A percentile compares a stretch with the other conserved stretches of the same genome.
phyloP scores from a whole-genome alignment of 2,888 invertebrate genomes.

The Agrilus cyanescens region DNA sequence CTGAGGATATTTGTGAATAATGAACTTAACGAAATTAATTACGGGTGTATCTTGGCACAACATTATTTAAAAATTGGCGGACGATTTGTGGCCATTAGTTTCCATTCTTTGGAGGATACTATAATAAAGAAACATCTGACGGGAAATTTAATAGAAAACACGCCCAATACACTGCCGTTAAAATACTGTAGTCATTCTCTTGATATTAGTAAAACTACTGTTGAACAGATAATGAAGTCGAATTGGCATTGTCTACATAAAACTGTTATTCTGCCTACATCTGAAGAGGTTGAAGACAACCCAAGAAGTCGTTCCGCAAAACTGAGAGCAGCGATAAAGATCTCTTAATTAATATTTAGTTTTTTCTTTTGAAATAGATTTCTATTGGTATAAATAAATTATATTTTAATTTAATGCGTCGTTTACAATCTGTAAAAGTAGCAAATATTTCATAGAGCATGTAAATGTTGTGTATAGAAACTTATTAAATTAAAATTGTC shows the following conservation, averaged over 20 bases:
- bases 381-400: background rate
- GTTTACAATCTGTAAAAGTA: too few species aligned
- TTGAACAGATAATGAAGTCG: conserved; percentile 48
- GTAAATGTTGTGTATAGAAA: too few species aligned
- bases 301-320: conserved; percentile 84
- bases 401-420: background rate
- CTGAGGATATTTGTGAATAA: conserved; percentile 92
- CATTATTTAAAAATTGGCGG: conserved; percentile 69
- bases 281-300: conserved; percentile 64
- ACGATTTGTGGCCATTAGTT: conserved; percentile 68
- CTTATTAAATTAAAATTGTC: too few species aligned
- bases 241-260: conserved; percentile 72
- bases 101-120: conserved; percentile 89
- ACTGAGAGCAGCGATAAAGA: conserved; percentile 69
- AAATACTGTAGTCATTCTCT: conserved; percentile 56
- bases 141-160: conserved; percentile 61
- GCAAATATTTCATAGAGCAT: too few species aligned
- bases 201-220: conserved; percentile 45
- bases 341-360: conserved; percentile 21
- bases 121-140: conserved; percentile 82
- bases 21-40: conserved; percentile 90
- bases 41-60: conserved; percentile 68
- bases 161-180: conserved; percentile 58
- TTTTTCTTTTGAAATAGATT: too few species aligned
- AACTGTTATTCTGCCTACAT: conserved; percentile 63